Base-by-base conservation (phyloP, 2,797 vertebrate genomes). In the Miichthys miiuy region DNA sequence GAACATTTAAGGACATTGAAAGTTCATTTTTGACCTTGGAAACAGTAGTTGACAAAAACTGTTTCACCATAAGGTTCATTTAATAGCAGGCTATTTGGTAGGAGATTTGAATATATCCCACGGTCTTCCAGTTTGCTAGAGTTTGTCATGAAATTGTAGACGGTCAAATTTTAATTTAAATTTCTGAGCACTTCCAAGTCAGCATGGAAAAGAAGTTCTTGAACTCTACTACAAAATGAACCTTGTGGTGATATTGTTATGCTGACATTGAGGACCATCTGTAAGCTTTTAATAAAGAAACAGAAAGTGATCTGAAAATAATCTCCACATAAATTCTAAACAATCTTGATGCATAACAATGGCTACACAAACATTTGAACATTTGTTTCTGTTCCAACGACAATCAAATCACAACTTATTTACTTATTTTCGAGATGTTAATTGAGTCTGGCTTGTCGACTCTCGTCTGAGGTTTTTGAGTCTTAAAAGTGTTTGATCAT, bases 401-500 rank as follows among this genome's bases (percentile, higher is more conserved):
- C 70, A 57, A 83, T 76, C 72, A 87, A 73, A 86, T 20, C 72
- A 50, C 23, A 27, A 11, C n/a, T n/a, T n/a, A n/a, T n/a, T n/a
- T n/a, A 34, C 42, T 84, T 75, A 61, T 66, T 86, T 87, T 90
- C 65, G 52, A 80, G 80, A 67, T 4, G 5, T 46, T 81, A 76
- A 71, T 73, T 68, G 72, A 75, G 61, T 80, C 56, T 77, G 68
- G 66, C 67, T 57, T 84, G 67, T 70, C 42, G 70, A 62, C 66
- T 86, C 71, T 54, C 61, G 5, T 81, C 69, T 68, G 78, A 71
- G 65, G 72, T 73, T 90, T 89, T 42, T 56, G 30, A 81, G 68
- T 71, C 30, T 77, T 25, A 75, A 75, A 54, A 74, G 73, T 75
- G 75, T 93, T 90, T 92, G 90, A 93, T 93, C 85, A 89, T 92